Evolutionary conservation across 2,888 invertebrate species (phyloP).

Genomic region (Leptopterna dolabrata): DNA sequence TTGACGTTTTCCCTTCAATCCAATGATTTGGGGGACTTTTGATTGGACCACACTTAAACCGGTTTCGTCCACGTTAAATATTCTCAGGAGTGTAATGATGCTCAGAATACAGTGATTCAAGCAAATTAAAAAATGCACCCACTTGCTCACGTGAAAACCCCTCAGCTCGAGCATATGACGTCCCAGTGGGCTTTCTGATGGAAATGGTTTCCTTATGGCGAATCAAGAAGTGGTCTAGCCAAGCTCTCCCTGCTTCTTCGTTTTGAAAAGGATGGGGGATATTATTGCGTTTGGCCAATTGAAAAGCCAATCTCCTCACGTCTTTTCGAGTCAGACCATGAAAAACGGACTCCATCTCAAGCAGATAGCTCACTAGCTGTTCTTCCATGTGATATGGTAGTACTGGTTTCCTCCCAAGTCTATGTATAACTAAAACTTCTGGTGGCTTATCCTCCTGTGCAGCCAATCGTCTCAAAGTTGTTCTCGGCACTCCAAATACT

Average conservation of each 20-base stretch:
- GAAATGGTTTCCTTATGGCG: background rate
- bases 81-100: constrained; percentile 62
- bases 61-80: constrained; percentile 66
- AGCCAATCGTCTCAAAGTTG: background rate
- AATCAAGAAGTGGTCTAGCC: background rate
- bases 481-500: background rate
- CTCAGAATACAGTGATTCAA: background rate
- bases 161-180: background rate
- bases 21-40: constrained; percentile 63
- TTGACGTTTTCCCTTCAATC: constrained; percentile 64
- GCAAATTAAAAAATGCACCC: background rate
- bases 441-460: too few species aligned
- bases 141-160: background rate
- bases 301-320: too few species aligned
- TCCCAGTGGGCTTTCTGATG: background rate
- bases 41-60: constrained; percentile 65
- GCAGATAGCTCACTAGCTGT: too few species aligned
- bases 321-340: too few species aligned
- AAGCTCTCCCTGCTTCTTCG: background rate
- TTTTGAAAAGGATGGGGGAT: too few species aligned
- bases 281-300: too few species aligned
- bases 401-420: too few species aligned
- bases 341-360: too few species aligned
- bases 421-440: too few species aligned
- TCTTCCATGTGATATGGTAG: too few species aligned